Conservation (phyloP, 2,797 vertebrate species). For the Falco columbarius region DNA sequence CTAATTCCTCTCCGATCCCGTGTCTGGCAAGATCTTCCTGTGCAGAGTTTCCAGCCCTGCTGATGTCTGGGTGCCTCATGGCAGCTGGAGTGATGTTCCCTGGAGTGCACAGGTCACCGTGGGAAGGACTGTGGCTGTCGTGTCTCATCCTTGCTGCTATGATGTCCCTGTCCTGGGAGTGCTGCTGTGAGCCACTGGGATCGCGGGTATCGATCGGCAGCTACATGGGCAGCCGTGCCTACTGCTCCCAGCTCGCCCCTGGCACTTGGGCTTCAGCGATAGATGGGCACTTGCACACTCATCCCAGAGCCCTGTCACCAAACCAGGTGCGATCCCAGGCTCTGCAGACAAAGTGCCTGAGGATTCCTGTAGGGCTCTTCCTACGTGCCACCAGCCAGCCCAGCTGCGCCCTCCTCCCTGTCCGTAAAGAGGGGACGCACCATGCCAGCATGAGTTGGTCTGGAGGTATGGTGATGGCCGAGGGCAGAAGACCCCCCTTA, state of each 20-base stretch:
- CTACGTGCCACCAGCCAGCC: neutral
- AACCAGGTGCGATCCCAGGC: neutral
- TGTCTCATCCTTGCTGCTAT: neutral
- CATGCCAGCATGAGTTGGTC: neutral
- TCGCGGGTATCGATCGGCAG: too few relatives aligned
- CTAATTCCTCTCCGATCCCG: too few relatives aligned
- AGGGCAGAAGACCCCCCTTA: neutral
- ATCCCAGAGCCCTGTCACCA: neutral
- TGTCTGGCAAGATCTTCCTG: neutral
- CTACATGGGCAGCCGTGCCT: neutral
- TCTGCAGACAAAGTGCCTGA: neutral
- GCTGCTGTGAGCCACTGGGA: neutral
- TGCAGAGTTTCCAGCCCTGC: neutral
- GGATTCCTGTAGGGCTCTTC: neutral
- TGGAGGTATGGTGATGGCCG: neutral
- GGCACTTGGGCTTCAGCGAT: too few relatives aligned
- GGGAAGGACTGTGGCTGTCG: neutral
- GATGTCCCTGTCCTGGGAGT: neutral
- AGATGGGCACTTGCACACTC: neutral
- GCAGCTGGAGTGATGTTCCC: neutral
- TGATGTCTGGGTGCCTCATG: neutral
- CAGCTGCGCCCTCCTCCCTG: neutral
- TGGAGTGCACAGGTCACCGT: neutral
- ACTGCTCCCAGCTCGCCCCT: neutral
- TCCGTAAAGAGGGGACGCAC: neutral